phyloP scores from a whole-genome alignment of 2,888 invertebrate genomes.

The Itoplectis maculator region DNA sequence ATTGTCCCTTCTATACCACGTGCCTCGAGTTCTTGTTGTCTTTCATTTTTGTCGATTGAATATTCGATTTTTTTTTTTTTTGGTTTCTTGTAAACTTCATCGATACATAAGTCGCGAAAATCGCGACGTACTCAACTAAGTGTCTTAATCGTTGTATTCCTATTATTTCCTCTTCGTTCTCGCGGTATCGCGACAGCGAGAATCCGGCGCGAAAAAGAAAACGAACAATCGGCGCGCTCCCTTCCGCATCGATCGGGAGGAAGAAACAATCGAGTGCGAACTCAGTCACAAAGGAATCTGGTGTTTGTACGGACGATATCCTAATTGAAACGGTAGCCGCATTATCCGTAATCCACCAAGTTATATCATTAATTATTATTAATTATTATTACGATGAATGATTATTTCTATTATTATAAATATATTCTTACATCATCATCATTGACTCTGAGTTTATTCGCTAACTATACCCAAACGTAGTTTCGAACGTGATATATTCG shows the following conservation, averaged over 20 bases:
- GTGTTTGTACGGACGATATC: constrained; percentile 32
- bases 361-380: constrained; percentile 61
- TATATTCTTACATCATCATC: constrained; percentile 81
- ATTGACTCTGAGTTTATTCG: constrained; percentile 45
- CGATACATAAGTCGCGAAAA: constrained; percentile 42
- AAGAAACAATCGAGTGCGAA: constrained; percentile 17
- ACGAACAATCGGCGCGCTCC: not conserved
- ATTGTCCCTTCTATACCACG: constrained; percentile 23
- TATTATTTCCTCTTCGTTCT: constrained; percentile 67
- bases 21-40: constrained; percentile 15
- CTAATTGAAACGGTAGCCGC: constrained; percentile 28
- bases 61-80: constrained; percentile 34
- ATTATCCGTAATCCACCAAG: constrained; percentile 53
- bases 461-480: not conserved
- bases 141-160: constrained; percentile 79
- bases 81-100: constrained; percentile 41
- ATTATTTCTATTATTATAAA: constrained; percentile 73
- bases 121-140: constrained; percentile 77
- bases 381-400: constrained; percentile 58
- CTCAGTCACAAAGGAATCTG: constrained; percentile 22
- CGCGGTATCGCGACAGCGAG: not conserved
- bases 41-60: not conserved
- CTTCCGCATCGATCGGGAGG: not conserved
- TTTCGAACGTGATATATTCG: not conserved
- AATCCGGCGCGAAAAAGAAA: constrained; percentile 22